Evolutionary conservation across 2,113 vertebrate genomes (phyloP).

Genomic region (Indicator maculatus): DNA sequence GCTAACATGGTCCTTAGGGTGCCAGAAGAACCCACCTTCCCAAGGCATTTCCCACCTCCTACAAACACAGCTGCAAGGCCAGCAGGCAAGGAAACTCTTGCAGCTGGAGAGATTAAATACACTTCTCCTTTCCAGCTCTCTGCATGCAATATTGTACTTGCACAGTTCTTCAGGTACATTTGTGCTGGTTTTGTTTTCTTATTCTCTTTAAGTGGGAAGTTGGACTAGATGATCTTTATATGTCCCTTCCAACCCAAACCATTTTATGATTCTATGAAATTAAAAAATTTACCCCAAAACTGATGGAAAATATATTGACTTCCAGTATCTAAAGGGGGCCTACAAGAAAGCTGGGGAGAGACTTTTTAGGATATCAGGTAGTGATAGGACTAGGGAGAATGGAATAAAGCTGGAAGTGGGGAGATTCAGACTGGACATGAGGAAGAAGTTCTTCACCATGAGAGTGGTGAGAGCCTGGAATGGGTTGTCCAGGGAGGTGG

Average conservation of each 20-base stretch:
- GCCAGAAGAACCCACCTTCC: background rate
- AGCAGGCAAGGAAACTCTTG: background rate
- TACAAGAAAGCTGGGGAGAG: no score
- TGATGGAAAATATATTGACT: fast-evolving
- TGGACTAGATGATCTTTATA: background rate
- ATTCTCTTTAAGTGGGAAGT: background rate
- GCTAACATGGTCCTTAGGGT: conserved; percentile 42
- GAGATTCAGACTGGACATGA: no score
- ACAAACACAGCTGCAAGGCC: background rate
- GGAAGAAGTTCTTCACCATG: no score
- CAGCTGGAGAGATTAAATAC: background rate
- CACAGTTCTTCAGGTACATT: fast-evolving
- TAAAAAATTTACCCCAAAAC: background rate
- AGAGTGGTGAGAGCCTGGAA: no score
- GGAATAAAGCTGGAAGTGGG: no score
- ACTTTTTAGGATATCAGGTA: no score
- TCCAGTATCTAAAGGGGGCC: no score
- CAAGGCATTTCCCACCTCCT: background rate
- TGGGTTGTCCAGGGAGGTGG: no score
- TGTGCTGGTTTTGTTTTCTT: background rate
- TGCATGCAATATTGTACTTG: background rate
- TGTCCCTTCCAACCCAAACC: background rate
- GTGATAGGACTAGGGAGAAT: no score
- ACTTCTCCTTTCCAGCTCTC: background rate
- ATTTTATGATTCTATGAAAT: background rate